Percentiles rank a stretch among this genome's conserved stretches.
Conservation (phyloP, 1,140 invertebrate species). For the Temnothorax nylanderi region DNA sequence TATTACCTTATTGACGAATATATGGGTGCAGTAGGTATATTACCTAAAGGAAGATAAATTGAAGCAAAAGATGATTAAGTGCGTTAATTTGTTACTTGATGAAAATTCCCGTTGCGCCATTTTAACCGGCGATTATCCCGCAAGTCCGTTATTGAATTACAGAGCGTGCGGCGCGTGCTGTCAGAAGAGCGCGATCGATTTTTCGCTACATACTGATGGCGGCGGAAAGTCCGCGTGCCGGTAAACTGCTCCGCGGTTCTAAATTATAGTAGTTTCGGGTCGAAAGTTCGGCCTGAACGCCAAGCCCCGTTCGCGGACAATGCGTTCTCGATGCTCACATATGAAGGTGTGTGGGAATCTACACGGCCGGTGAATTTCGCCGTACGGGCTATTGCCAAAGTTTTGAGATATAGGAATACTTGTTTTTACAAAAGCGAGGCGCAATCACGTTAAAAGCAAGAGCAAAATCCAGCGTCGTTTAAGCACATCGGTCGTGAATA, state of each 20-base stretch:
- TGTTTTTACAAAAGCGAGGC: slow-evolving; percentile 75
- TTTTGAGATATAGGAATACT: slow-evolving; percentile 81
- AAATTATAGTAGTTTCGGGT: slow-evolving; percentile 71
- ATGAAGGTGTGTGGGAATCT: slow-evolving; percentile 22
- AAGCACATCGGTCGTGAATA: slow-evolving; percentile 19
- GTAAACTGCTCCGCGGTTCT: slow-evolving; percentile 58
- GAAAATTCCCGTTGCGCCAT: background rate
- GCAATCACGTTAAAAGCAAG: slow-evolving; percentile 26
- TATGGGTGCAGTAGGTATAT: background rate
- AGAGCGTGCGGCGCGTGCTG: background rate
- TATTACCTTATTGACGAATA: slow-evolving; percentile 30
- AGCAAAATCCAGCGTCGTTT: background rate
- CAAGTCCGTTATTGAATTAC: slow-evolving; percentile 29
- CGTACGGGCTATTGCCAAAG: slow-evolving; percentile 74
- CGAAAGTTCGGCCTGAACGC: slow-evolving; percentile 66
- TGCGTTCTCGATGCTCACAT: slow-evolving; percentile 54
- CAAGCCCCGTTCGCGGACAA: slow-evolving; percentile 30
- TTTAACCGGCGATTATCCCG: slow-evolving; percentile 23
- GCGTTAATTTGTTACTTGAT: background rate
- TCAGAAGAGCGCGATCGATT: slow-evolving; percentile 35
- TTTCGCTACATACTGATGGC: slow-evolving; percentile 38
- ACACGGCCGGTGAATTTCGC: slow-evolving; percentile 39
- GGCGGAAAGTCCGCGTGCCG: slow-evolving; percentile 57
- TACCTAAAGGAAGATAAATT: background rate
- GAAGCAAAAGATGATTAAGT: slow-evolving; percentile 15